Evolutionary conservation across 2,113 vertebrate genomes (phyloP).

Genomic region (Ascaphus truei): DNA sequence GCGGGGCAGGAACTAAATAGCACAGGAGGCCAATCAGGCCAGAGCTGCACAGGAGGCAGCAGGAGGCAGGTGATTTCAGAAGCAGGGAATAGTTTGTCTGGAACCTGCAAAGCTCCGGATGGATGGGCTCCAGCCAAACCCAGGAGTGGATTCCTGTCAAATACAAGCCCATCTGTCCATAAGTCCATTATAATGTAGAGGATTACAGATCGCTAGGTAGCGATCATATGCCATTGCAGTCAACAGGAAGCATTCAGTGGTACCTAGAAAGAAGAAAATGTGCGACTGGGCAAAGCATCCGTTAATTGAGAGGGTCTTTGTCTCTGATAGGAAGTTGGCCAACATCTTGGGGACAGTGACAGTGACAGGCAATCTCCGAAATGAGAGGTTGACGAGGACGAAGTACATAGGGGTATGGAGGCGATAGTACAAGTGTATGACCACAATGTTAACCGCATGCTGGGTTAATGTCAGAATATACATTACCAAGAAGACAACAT

Average conservation of each 20-base stretch:
- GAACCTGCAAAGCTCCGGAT: too few relatives aligned
- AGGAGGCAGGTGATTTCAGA: too few relatives aligned
- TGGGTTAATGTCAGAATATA: neutral
- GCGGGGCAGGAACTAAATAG: too few relatives aligned
- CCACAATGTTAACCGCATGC: slow-evolving; percentile 2
- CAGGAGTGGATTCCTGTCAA: too few relatives aligned
- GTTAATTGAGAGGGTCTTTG: neutral
- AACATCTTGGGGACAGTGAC: neutral
- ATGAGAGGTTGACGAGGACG: neutral
- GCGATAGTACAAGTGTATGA: neutral
- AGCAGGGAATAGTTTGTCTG: too few relatives aligned
- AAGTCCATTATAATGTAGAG: neutral
- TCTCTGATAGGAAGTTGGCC: neutral
- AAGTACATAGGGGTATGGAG: slow-evolving; percentile 27
- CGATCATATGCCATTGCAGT: slow-evolving; percentile 15
- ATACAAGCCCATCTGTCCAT: slow-evolving; percentile 1
- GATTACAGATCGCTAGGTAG: slow-evolving; percentile 9
- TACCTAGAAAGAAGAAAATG: neutral
- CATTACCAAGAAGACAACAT: neutral
- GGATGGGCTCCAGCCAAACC: too few relatives aligned
- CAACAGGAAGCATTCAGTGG: neutral
- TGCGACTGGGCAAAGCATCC: slow-evolving; percentile 5
- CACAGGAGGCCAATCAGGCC: too few relatives aligned
- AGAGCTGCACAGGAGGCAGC: too few relatives aligned
- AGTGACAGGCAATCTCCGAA: slow-evolving; percentile 8